Percentiles rank a stretch among this genome's conserved stretches.
phyloP scores from a whole-genome alignment of 2,888 invertebrate species.

The Stramonita haemastoma region DNA sequence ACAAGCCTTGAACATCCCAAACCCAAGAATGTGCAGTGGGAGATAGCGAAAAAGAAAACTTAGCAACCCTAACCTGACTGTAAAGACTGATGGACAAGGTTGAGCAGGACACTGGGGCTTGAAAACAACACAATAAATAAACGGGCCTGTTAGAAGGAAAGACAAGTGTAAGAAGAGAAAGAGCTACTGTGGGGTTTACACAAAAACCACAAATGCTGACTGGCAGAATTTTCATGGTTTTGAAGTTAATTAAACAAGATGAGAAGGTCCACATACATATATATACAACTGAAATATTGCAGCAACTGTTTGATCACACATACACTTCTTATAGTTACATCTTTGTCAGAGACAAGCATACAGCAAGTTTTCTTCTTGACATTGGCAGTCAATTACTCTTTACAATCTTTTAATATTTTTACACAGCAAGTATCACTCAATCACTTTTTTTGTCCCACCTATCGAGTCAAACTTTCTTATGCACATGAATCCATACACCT shows the following conservation, averaged over 20 bases:
- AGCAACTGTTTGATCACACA: neutral
- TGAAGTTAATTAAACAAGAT: constrained; percentile 4
- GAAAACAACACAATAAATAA: no score
- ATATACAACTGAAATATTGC: constrained; percentile 28
- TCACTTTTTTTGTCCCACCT: neutral
- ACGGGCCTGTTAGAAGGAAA: no score
- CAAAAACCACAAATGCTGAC: neutral
- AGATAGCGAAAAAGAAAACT: no score
- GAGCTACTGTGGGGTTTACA: neutral
- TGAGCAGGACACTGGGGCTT: no score
- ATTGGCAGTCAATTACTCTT: constrained; percentile 22
- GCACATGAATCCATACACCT: neutral
- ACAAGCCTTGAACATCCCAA: no score
- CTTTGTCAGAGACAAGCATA: neutral
- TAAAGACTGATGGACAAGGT: no score
- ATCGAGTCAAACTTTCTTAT: neutral
- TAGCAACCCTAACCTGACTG: no score
- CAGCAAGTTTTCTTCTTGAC: neutral
- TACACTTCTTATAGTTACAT: constrained; percentile 19
- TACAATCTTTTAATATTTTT: no score
- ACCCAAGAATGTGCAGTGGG: no score
- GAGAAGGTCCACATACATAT: neutral
- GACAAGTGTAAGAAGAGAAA: no score
- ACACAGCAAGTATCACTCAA: no score
- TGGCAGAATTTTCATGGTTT: constrained; percentile 2